phyloP scores from a whole-genome alignment of 2,113 vertebrate species.

The Petrocephalus zakoni region DNA sequence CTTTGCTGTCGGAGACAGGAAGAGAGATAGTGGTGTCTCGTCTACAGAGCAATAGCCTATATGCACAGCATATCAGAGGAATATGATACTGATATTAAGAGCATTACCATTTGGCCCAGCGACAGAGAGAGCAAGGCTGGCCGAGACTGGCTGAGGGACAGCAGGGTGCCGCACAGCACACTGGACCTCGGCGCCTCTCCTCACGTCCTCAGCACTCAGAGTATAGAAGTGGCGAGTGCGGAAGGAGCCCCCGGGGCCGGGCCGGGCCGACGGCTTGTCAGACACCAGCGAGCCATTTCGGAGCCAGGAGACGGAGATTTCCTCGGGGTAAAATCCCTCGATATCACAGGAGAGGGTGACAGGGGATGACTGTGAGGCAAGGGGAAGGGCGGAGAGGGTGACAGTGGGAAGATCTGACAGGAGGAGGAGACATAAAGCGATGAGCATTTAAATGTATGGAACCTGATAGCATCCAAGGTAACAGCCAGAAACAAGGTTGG shows the following conservation, averaged over 20 bases:
- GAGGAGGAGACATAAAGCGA: neutral
- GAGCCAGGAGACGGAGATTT: conserved; percentile 56
- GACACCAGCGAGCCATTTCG: conserved; percentile 54
- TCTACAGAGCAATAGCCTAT: neutral
- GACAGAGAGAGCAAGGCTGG: conserved; percentile 37
- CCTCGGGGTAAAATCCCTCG: conserved; percentile 58
- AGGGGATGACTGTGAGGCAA: conserved; percentile 35
- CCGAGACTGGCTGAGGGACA: conserved; percentile 25
- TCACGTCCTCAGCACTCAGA: conserved; percentile 46
- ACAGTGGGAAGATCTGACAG: conserved; percentile 50
- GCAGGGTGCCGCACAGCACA: conserved; percentile 55
- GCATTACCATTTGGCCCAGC: conserved; percentile 46
- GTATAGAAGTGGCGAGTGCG: conserved; percentile 52
- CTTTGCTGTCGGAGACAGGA: conserved; percentile 36
- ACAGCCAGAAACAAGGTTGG: neutral
- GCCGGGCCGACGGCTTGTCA: conserved; percentile 27
- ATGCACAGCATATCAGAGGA: neutral
- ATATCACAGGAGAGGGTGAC: conserved; percentile 64
- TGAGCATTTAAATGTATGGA: neutral
- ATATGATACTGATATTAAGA: neutral
- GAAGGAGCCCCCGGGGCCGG: conserved; percentile 52
- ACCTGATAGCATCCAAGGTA: neutral
- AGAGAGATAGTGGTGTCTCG: neutral
- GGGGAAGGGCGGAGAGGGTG: conserved; percentile 43
- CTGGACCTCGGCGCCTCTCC: conserved; percentile 46